Base-by-base conservation (phyloP, 2,888 invertebrate genomes). In the Synergus laeviventris region DNA sequence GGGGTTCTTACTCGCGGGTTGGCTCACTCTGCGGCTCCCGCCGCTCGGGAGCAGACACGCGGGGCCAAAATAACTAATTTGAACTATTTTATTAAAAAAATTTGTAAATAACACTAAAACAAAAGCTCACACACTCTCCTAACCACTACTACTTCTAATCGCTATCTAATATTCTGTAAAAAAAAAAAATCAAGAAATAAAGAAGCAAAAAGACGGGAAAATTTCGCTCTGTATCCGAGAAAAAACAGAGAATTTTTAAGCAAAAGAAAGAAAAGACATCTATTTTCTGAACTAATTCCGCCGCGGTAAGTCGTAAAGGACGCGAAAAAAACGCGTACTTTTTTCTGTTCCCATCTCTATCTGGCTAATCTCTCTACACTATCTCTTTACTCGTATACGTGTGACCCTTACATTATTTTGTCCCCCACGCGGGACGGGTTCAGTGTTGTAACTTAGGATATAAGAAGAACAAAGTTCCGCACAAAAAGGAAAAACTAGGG, bases 41-140 rank as follows among this genome's bases (percentile, higher is more conserved):
- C 90, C 91, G 91, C 90, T 91, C 90, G 91, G 91, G 91, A 91
- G 91, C 91, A 91, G 87, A 91, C 90, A 90, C 90, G 91, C 91
- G 90, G 91, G 88, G 90, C 91, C 90, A 89, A 88, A 84, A 75
- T 74, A 70, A 87, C 86, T 89, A 85, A 89, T 87, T 87, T 86
- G 82, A 87, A 87, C 86, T 89, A 89, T 89, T 90, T 90, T 90
- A 84, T 89, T 89, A 89, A 86, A 82, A 86, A 85, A 76, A 87
- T 85, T 87, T 89, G 89, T 89, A 89, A 89, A 89, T 89, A 89
- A 87, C 87, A 89, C 87, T 82, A 84, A 74, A 61, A 64, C 77
- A 82, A 77, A 60, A 78, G 79, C 64, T 75, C 74, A 78, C 80
- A 76, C 73, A 75, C 76, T 62, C 76, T 77, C 24, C 59, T 45